Conservation (phyloP, 2,797 vertebrate species). For the Merluccius polli region DNA sequence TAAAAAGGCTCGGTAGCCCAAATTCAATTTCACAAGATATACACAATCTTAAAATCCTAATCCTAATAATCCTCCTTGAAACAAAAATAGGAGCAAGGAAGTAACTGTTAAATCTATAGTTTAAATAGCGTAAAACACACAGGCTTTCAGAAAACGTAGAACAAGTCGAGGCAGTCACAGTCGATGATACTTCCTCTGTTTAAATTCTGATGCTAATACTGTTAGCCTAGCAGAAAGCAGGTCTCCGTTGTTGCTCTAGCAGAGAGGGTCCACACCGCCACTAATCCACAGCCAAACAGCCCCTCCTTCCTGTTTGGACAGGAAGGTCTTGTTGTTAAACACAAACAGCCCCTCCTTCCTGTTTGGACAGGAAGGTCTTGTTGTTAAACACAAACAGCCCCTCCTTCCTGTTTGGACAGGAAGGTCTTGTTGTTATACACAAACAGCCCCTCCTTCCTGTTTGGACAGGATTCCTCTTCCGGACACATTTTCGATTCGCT, state of each 20-base stretch:
- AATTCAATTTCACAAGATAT: background rate
- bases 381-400: slow-evolving; percentile 14
- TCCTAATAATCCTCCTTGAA: background rate
- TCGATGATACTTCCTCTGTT: slow-evolving; percentile 17
- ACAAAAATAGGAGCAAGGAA: background rate
- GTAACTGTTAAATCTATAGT: background rate
- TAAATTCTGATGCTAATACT: slow-evolving; percentile 27
- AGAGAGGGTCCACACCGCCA: slow-evolving; percentile 12
- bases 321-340: background rate
- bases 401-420: slow-evolving; percentile 38
- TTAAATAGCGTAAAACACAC: background rate
- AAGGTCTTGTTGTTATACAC: background rate
- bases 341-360: slow-evolving; percentile 35
- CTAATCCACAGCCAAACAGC: slow-evolving; percentile 38
- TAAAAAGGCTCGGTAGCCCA: background rate
- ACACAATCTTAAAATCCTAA: background rate
- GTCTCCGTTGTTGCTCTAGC: slow-evolving; percentile 13
- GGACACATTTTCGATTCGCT: too few species aligned
- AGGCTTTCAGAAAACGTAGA: background rate
- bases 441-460: slow-evolving; percentile 39
- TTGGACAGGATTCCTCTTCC: slow-evolving; percentile 26
- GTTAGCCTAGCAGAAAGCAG: slow-evolving; percentile 31
- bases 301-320: slow-evolving; percentile 38
- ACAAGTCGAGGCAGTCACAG: background rate
- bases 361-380: slow-evolving; percentile 22